Evolutionary conservation across 2,797 vertebrate species (phyloP), one percentile per base, ranked within the genome.

Genomic region (Chloroceryle inda): DNA sequence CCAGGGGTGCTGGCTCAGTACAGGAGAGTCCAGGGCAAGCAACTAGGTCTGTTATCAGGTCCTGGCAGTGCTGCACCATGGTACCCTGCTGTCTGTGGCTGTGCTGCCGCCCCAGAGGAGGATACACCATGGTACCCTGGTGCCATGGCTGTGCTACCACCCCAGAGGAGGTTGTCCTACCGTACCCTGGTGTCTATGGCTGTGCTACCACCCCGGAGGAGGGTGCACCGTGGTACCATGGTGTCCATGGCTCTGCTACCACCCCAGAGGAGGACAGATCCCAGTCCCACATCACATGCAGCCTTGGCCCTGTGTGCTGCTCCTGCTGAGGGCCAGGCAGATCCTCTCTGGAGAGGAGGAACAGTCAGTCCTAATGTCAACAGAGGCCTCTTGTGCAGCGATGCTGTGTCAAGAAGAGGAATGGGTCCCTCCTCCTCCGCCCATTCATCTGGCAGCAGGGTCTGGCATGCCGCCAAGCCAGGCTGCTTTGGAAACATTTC

Each of bases 401-500:
- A 93, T 88, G 96, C 96, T 81, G 94, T 93, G 94, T 95, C 94
- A 96, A 95, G 95, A 94, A 96, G 95, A 96, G 96, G 96, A 96
- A 96, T 95, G 92, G 94, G 92, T 97, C 92, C 95, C 96, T 96
- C 94, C 95, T 95, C 92, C 96, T 96, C 92, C 89, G 0, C 85
- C 96, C 95, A 94, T 96, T 97, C 95, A 97, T 96, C 95, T 94
- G 82, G 96, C 89, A 95, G 92, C 74, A 35, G 26, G 85, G 87
- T 66, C 84, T 96, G 96, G 96, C 94, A 0, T 7, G 59, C 96
- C 4, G 96, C 96, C 96, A 94, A 94, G 79, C 63, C 66, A 45
- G 96, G 91, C 95, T 95, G 96, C 96, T 96, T 96, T 97, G 96
- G 95, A 97, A 96, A 95, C 91, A 94, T 95, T 95, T 97, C 96